Conservation (phyloP, 2,888 invertebrate genomes). For the Leptinotarsa haldemani region DNA sequence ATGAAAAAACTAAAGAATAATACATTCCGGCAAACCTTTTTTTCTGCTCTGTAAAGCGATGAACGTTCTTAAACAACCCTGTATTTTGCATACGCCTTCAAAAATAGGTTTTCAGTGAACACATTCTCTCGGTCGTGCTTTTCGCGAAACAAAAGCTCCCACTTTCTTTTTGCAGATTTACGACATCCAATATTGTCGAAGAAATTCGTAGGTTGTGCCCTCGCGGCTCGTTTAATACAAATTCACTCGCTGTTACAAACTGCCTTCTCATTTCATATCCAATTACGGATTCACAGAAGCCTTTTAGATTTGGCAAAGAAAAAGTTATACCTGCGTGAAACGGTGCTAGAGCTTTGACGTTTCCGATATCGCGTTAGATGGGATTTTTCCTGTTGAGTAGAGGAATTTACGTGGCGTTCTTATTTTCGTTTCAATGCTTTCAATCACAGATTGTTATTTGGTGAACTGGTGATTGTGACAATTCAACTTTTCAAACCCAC, state of each 20-base stretch:
- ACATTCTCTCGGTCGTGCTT: constrained; percentile 10
- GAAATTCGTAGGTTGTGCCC: neutral
- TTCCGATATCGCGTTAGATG: neutral
- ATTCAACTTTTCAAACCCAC: too few species aligned
- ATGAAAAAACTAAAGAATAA: too few species aligned
- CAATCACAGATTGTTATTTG: too few species aligned
- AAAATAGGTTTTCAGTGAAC: neutral
- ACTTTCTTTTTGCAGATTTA: constrained; percentile 23
- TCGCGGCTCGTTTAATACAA: constrained; percentile 8
- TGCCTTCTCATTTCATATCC: constrained; percentile 13
- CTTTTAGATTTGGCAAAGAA: neutral
- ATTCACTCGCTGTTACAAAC: constrained; percentile 1
- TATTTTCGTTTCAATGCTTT: too few species aligned
- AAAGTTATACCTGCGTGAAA: constrained; percentile 23
- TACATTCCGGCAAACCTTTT: too few species aligned
- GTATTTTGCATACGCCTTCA: neutral
- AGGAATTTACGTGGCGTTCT: neutral
- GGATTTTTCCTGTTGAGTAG: neutral
- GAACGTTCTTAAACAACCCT: neutral
- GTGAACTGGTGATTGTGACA: too few species aligned
- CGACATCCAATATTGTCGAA: constrained; percentile 23
- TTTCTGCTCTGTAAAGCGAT: neutral
- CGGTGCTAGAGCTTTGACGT: constrained; percentile 9
- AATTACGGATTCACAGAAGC: constrained; percentile 7
- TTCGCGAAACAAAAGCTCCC: constrained; percentile 17